Evolutionary conservation across 2,797 vertebrate genomes (phyloP).

Genomic region (Acropternis orthonyx): DNA sequence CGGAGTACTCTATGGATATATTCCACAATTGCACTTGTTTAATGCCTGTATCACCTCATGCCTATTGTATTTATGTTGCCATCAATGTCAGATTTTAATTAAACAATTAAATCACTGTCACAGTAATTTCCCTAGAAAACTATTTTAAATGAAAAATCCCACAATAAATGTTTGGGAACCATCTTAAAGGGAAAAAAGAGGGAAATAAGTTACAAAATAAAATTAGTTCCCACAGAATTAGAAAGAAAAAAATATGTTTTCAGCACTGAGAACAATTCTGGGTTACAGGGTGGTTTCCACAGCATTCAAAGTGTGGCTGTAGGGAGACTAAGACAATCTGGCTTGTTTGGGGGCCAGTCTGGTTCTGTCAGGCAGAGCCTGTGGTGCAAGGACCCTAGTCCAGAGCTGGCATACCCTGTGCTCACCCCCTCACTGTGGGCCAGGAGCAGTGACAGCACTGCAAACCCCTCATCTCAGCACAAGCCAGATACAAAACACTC

Average conservation of each 20-base stretch:
- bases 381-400: neutral
- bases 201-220: slow-evolving; percentile 41
- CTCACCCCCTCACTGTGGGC: neutral
- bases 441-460: neutral
- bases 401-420: neutral
- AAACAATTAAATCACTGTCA: slow-evolving; percentile 70
- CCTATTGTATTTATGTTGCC: slow-evolving; percentile 65
- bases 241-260: slow-evolving; percentile 36
- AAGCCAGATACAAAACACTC: neutral
- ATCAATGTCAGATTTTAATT: slow-evolving; percentile 71
- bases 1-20: slow-evolving; percentile 21
- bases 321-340: neutral
- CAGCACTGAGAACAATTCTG: slow-evolving; percentile 5
- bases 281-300: neutral
- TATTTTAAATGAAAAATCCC: slow-evolving; percentile 68
- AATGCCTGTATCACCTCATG: slow-evolving; percentile 50
- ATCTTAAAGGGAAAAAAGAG: slow-evolving; percentile 21
- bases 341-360: neutral
- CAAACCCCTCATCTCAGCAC: neutral
- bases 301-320: neutral
- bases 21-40: slow-evolving; percentile 55
- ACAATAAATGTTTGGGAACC: slow-evolving; percentile 56
- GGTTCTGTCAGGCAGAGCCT: neutral
- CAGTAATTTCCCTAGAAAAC: slow-evolving; percentile 61
- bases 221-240: slow-evolving; percentile 51